phyloP scores from a whole-genome alignment of 2,113 vertebrate genomes.

The Nothoprocta pentlandii region DNA sequence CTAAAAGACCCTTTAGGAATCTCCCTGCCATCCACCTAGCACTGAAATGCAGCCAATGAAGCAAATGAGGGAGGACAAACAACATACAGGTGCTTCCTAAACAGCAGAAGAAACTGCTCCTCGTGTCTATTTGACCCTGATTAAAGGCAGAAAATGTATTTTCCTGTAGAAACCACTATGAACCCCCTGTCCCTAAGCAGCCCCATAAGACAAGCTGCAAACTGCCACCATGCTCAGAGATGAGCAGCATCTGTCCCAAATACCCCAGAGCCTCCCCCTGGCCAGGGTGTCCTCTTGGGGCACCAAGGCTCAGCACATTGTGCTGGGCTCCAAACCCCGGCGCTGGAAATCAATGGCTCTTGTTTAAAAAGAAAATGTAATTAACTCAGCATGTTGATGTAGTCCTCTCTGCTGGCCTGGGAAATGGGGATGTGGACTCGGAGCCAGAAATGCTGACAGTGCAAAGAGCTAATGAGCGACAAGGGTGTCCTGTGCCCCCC shows the following conservation, averaged over 20 bases:
- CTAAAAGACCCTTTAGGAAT: not conserved
- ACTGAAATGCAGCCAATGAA: not conserved
- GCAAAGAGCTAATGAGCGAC: not conserved
- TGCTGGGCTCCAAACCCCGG: fast-evolving
- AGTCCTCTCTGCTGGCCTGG: not conserved
- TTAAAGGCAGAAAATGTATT: not conserved
- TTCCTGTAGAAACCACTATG: not conserved
- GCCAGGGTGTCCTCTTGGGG: fast-evolving
- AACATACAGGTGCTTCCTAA: fast-evolving
- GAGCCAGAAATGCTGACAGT: not conserved
- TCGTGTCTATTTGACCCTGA: not conserved
- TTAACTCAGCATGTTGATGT: not conserved
- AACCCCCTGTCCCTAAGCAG: not conserved
- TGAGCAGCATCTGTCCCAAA: fast-evolving
- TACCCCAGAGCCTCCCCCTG: fast-evolving
- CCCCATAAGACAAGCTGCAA: not conserved
- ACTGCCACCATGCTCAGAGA: not conserved
- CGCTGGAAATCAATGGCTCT: not conserved
- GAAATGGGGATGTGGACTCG: not conserved
- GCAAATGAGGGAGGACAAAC: not conserved
- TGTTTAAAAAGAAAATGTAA: not conserved
- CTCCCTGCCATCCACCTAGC: not conserved
- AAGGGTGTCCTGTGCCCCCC: not conserved
- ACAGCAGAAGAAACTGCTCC: fast-evolving
- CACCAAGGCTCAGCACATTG: fast-evolving